Evolutionary conservation across 2,888 invertebrate genomes (phyloP).

Genomic region (Caenorhabditis panamensis): DNA sequence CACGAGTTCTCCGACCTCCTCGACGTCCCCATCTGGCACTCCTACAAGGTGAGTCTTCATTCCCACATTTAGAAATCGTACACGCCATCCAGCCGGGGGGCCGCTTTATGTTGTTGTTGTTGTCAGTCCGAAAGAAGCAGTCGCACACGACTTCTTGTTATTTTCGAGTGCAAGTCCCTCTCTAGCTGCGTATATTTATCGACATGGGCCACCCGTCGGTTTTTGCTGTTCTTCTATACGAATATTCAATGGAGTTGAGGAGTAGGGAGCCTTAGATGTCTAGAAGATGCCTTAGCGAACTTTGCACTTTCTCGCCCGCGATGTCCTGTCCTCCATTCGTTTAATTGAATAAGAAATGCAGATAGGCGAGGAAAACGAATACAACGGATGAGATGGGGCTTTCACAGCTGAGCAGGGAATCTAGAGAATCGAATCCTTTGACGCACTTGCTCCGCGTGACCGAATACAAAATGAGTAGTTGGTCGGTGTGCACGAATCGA

Average conservation of each 20-base stretch:
- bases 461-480: conserved; percentile 33
- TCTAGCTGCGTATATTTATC: conserved; percentile 47
- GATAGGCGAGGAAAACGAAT: too few species aligned
- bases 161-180: conserved; percentile 41
- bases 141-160: conserved; percentile 27
- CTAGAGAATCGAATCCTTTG: neutral
- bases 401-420: conserved; percentile 26
- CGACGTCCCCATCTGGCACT: conserved; percentile 43
- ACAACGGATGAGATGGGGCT: neutral
- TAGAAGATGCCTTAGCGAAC: conserved; percentile 6
- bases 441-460: conserved; percentile 23
- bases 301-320: conserved; percentile 19
- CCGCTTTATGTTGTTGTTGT: conserved; percentile 43
- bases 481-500: conserved; percentile 8
- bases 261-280: too few species aligned
- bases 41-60: conserved; percentile 40
- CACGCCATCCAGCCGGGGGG: neutral
- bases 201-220: conserved; percentile 18
- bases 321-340: neutral
- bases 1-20: conserved; percentile 46
- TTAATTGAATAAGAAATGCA: conserved; percentile 39
- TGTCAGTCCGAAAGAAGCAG: neutral
- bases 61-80: neutral
- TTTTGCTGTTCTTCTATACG: conserved; percentile 38
- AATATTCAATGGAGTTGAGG: conserved; percentile 42